Evolutionary conservation across 2,797 vertebrate genomes (phyloP), one percentile per base, ranked within the genome.

Genomic region (Lerista edwardsae): DNA sequence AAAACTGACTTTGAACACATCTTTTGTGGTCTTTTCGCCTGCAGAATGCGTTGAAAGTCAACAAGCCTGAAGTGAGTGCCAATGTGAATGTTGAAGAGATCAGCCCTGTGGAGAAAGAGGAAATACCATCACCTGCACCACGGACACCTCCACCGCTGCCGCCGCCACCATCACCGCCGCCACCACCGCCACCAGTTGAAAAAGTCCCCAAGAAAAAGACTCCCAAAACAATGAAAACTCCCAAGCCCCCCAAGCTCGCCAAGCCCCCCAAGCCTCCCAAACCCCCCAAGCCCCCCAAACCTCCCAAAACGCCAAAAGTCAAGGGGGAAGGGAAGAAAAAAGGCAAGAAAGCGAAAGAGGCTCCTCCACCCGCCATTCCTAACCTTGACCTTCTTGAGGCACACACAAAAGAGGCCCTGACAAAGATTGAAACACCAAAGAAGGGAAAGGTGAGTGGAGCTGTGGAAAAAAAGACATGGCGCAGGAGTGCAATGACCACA

Each of bases 271-370:
- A 98, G 86, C 92, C 95, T 1, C 94, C 97, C 93, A 98, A 97
- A n/a, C 97, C 97, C 2, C 95, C 95, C 59, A 96, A 96, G 90
- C 93, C 92, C 79, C 93, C 93, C 29, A 98, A 97, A 79, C 93
- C 94, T 14, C 91, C 97, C 59, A 97, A 97, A 83, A 85, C 86
- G 0, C 94, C 93, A 0, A 99, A 98, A 89, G 97, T 97, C 79
- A 99, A 98, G 93, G 98, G 98, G 44, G 97, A 97, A 86, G 96
- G 97, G 21, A 99, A 99, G 94, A 99, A 99, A 96, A 99, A 98
- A 93, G 96, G 95, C 1, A 99, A 98, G 94, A 99, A 98, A 88
- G 93, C 55, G 0, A 98, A 98, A 87, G 98, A 99, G 84, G 88
- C 93, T 0, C 94, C 95, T 0, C 95, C 97, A 0, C 97, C 97